A percentile compares a stretch with the other conserved stretches of the same genome.
These are phyloP conservation scores for Megaustenia siamemsis DNA, from an alignment of 2,888 invertebrate species.

Conservation along the genomic window DNA sequence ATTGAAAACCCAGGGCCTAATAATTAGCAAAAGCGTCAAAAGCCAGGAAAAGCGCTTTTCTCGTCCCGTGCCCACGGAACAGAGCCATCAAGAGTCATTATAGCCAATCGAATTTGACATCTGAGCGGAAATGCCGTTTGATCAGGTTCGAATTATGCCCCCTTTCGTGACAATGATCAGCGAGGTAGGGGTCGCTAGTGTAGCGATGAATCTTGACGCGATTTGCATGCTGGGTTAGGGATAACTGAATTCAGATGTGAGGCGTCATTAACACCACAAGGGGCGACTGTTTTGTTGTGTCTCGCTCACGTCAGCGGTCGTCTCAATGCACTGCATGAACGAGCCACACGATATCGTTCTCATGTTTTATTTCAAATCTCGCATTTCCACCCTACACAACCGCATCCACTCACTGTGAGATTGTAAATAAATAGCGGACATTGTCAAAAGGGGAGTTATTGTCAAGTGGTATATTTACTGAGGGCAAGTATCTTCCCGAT, in stretches of 20 bases:
- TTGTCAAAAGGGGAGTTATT: no score
- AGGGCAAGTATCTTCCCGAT: no score
- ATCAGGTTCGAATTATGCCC: slow-evolving; percentile 51
- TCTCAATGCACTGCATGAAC: slow-evolving; percentile 1
- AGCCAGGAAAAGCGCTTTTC: slow-evolving; percentile 34
- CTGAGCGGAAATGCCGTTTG: slow-evolving; percentile 51
- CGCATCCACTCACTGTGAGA: background rate
- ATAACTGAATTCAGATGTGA: slow-evolving; percentile 16
- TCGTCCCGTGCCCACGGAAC: slow-evolving; percentile 30
- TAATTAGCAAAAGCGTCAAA: slow-evolving; percentile 40
- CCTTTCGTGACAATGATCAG: slow-evolving; percentile 48
- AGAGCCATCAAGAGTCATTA: slow-evolving; percentile 42
- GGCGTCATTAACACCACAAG: slow-evolving; percentile 28
- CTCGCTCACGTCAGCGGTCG: slow-evolving; percentile 15
- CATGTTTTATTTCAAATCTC: background rate
- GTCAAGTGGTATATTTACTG: no score
- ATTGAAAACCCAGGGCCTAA: slow-evolving; percentile 42
- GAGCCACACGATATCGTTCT: background rate
- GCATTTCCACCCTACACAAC: background rate
- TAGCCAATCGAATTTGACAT: slow-evolving; percentile 45
- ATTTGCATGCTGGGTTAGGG: slow-evolving; percentile 42
- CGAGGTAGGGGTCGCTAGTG: slow-evolving; percentile 26
- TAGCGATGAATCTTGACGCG: slow-evolving; percentile 10
- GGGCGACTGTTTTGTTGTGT: slow-evolving; percentile 10
- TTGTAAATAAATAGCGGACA: no score